These are phyloP conservation scores for Rhabdomys pumilio DNA, from an alignment of 2,797 vertebrate species.

Conservation along the genomic window DNA sequence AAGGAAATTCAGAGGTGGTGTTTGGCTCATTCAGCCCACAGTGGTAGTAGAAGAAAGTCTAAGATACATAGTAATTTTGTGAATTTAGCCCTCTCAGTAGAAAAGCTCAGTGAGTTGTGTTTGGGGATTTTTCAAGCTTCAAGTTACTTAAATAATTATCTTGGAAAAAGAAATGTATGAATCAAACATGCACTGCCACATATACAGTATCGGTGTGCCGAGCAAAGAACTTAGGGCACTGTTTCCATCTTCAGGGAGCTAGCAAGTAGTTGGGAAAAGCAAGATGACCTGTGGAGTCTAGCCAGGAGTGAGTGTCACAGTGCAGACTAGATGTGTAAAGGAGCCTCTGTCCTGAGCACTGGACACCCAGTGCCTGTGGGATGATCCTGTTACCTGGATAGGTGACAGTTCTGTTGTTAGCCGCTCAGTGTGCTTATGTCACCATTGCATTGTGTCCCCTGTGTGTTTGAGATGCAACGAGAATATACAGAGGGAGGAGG, in stretches of 20 bases:
- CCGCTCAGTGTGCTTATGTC: not conserved
- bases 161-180: not conserved
- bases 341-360: not conserved
- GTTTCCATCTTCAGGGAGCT: not conserved
- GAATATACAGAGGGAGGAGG: not conserved
- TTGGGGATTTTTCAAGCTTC: conserved; percentile 12
- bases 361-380: not conserved
- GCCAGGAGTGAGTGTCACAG: not conserved
- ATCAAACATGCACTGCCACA: no score
- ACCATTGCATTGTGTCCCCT: not conserved
- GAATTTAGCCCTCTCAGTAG: conserved; percentile 23
- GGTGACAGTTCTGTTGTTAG: not conserved
- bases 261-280: not conserved
- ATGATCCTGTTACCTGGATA: not conserved
- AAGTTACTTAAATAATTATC: conserved; percentile 13
- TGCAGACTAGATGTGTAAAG: not conserved
- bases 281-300: not conserved
- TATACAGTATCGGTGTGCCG: not conserved
- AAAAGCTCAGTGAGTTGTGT: not conserved
- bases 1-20: not conserved
- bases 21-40: conserved; percentile 18
- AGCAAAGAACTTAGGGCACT: not conserved
- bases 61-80: not conserved
- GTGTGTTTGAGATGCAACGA: not conserved
- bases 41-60: not conserved